Percentiles rank a stretch among this genome's conserved stretches.
Evolutionary conservation across 2,113 vertebrate species (phyloP).

Genomic region (Fregata magnificens): DNA sequence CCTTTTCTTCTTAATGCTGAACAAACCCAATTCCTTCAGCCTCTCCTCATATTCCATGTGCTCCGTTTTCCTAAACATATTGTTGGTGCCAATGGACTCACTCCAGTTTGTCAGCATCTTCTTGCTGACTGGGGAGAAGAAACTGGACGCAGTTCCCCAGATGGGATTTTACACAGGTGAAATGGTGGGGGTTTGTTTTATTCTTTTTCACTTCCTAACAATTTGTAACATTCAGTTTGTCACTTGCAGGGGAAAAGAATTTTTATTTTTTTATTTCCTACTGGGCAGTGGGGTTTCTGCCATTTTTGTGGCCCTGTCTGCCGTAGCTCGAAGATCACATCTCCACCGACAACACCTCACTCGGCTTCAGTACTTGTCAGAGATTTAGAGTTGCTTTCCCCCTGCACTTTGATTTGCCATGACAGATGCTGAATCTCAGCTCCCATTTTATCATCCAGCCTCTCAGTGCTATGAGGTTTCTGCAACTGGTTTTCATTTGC

Average conservation of each 20-base stretch:
- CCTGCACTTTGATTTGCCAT: background rate
- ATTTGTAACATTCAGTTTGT: background rate
- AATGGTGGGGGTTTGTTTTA: background rate
- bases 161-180: background rate
- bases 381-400: background rate
- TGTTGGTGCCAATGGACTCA: background rate
- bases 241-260: background rate
- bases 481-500: background rate
- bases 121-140: background rate
- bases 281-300: background rate
- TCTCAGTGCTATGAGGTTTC: background rate
- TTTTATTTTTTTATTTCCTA: background rate
- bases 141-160: background rate
- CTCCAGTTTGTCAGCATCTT: background rate
- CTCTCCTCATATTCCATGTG: background rate
- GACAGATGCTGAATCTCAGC: background rate
- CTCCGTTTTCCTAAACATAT: background rate
- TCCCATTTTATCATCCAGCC: background rate
- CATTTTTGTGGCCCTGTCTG: background rate
- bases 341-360: background rate
- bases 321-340: background rate
- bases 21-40: background rate
- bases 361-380: background rate
- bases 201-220: background rate
- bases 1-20: background rate